These are phyloP conservation scores for Eulemur albifrons DNA, from an alignment of 2,797 vertebrate species.

Conservation along the genomic window DNA sequence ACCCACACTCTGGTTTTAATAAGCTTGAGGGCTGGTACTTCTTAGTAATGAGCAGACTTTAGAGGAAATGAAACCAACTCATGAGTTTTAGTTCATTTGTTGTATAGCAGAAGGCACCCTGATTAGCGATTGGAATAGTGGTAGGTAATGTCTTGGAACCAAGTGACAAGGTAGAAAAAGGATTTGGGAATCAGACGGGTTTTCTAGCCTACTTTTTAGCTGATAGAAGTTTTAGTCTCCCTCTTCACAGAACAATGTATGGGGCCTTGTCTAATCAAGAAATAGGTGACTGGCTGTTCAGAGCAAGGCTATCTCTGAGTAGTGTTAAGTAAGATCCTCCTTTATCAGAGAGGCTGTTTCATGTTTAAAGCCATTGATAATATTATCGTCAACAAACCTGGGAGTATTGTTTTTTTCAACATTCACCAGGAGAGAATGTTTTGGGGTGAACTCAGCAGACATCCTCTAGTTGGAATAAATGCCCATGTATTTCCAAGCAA, in stretches of 20 bases:
- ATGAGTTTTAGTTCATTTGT: constrained; percentile 50
- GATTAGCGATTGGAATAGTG: not conserved
- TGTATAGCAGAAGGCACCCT: not conserved
- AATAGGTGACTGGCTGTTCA: not conserved
- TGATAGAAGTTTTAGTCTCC: not conserved
- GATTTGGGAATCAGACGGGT: not conserved
- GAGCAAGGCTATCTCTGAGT: not conserved
- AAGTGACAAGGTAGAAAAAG: constrained; percentile 29
- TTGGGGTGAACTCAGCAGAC: not conserved
- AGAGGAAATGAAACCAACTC: constrained; percentile 48
- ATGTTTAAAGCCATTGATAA: not conserved
- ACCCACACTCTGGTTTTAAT: constrained; percentile 41
- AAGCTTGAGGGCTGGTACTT: constrained; percentile 21
- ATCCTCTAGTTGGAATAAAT: not conserved
- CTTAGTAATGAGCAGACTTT: constrained; percentile 43
- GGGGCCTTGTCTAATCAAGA: not conserved
- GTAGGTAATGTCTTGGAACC: constrained; percentile 57
- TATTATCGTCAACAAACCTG: not conserved
- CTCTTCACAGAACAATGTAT: not conserved
- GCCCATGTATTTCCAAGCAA: not conserved
- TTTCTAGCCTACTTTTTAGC: not conserved
- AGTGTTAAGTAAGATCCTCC: not conserved
- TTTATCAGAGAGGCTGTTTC: not conserved
- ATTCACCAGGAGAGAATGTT: not conserved
- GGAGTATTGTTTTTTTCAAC: not conserved